Evolutionary conservation across 2,113 vertebrate species (phyloP).

Genomic region (Eulemur rufifrons): DNA sequence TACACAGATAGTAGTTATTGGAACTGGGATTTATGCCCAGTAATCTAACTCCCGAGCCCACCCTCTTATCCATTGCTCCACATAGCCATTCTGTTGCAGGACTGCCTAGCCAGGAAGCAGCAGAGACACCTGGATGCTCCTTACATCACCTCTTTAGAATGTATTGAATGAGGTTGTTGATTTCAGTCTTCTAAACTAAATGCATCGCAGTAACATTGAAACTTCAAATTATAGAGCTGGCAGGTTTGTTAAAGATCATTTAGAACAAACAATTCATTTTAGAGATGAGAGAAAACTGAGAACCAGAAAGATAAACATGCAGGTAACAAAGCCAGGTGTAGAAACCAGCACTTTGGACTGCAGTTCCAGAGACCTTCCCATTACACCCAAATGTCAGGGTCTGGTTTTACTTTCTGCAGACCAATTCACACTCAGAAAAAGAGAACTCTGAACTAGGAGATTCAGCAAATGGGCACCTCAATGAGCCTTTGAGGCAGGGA

Average conservation of each 20-base stretch:
- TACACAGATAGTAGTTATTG: neutral
- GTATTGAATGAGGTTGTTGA: slow-evolving; percentile 2
- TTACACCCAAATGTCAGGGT: neutral
- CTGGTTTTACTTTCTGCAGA: neutral
- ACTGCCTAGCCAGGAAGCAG: neutral
- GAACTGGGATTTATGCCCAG: neutral
- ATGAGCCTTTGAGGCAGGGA: neutral
- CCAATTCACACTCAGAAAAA: neutral
- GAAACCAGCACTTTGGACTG: neutral
- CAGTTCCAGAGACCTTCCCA: neutral
- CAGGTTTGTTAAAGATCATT: slow-evolving; percentile 13
- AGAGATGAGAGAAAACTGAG: slow-evolving; percentile 31
- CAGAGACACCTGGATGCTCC: neutral
- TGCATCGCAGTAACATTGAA: slow-evolving; percentile 6
- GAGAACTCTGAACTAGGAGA: neutral
- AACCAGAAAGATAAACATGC: neutral
- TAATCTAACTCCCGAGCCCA: neutral
- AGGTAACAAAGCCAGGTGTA: neutral
- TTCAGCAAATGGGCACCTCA: neutral
- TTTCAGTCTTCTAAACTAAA: slow-evolving; percentile 17
- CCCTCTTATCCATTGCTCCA: neutral
- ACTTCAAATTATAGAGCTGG: slow-evolving; percentile 36
- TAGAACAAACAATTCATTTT: slow-evolving; percentile 21
- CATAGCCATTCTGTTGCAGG: neutral
- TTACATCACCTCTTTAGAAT: neutral